Base-by-base conservation (phyloP, 2,888 invertebrate species). In the Oxycera nigricornis region DNA sequence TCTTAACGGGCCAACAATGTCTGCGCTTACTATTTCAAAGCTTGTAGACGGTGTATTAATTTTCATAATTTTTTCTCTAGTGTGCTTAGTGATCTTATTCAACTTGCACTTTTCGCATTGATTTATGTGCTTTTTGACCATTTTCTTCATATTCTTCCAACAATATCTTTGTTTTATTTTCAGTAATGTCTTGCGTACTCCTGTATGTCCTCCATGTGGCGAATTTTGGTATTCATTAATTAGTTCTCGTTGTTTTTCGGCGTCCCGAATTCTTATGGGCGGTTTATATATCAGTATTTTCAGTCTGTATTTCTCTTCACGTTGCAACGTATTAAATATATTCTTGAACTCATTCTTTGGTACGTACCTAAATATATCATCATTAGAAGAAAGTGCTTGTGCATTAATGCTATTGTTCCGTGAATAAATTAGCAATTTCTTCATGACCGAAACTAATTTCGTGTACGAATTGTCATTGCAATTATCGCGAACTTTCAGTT, bases 11-110 rank as follows among this genome's bases (percentile, higher is more conserved):
- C 72, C 73, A 4, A 75, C 55, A 2, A 65, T 75, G 35, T 75
- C 73, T 9, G 76, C 72, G 31, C 28, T 31, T 72, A 74, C 50
- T 55, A 52, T 46, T 46, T 75, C 62, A 57, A 77, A 77, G 65
- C 35, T 72, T 28, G 14, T 62, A n/a, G 50, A 39, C 26, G 77
- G 74, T 55, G 75, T 76, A 24, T 74, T 73, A 2, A 76, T 75
- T 73, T 75, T 75, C 0, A 55, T 22, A 17, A 76, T 20, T 35
- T 62, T 20, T 28, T 68, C 70, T 14, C 73, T 73, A 2, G 46
- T 75, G 68, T 75, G 59, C 3, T 52, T 50, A 41, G 59, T 72
- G 59, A 75, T 73, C 74, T 78, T 75, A n/a, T 74, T 77, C 26
- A 57, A 6, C 9, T 9, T 17, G 20, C 76, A 78, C 59, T 14